A percentile compares a stretch with the other conserved stretches of the same genome.
These are phyloP conservation scores for Callospermophilus lateralis DNA, from an alignment of 2,113 vertebrate species.

Conservation along the genomic window DNA sequence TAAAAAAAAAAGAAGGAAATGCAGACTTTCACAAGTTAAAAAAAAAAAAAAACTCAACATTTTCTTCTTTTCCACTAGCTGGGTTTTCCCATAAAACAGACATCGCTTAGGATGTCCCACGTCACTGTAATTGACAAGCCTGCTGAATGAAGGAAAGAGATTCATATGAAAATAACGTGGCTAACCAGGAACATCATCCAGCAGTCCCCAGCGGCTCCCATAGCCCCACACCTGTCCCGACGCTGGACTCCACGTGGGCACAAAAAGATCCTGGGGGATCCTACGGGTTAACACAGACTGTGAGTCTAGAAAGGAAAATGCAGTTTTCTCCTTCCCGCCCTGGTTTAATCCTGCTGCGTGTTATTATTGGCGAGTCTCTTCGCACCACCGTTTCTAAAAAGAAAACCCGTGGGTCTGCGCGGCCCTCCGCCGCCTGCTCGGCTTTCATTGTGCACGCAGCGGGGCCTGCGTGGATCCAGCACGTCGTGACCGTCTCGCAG, in stretches of 20 bases:
- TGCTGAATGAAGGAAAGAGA: constrained; percentile 63
- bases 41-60: constrained; percentile 34
- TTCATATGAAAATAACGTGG: constrained; percentile 69
- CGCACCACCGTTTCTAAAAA: constrained; percentile 87
- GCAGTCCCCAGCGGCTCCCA: background rate
- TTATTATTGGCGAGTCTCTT: constrained; percentile 84
- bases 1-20: constrained; percentile 3
- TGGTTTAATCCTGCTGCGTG: constrained; percentile 86
- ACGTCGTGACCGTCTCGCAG: constrained; percentile 86
- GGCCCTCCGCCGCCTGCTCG: constrained; percentile 85
- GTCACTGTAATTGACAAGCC: constrained; percentile 69
- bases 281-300: constrained; percentile 71
- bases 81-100: constrained; percentile 57
- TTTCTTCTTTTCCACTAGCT: constrained; percentile 56
- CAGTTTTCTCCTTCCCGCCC: constrained; percentile 80
- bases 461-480: constrained; percentile 86
- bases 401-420: constrained; percentile 85
- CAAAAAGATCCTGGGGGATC: constrained; percentile 56
- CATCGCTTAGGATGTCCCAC: constrained; percentile 37
- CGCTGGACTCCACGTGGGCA: background rate
- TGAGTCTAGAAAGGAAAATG: constrained; percentile 73
- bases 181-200: background rate
- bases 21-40: constrained; percentile 62
- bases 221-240: constrained; percentile 52
- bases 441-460: constrained; percentile 86